Evolutionary conservation across 2,888 invertebrate genomes (phyloP), one percentile per base, ranked within the genome.

Genomic region (Drosophila testacea): DNA sequence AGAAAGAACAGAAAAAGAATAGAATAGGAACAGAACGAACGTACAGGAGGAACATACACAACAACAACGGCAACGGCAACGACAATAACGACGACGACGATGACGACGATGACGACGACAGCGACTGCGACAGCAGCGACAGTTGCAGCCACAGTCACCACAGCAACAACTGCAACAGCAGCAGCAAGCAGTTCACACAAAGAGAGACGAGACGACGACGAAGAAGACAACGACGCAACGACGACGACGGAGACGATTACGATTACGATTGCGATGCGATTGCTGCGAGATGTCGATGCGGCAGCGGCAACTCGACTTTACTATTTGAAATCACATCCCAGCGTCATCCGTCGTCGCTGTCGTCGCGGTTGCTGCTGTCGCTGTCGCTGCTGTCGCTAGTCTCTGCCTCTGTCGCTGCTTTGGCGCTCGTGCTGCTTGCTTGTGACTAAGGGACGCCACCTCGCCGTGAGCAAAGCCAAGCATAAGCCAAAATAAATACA

Each of bases 251-350:
- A 22, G 60, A 48, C 73, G 79, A 81, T 69, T 61, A 72, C 83
- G 83, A 83, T 69, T 71, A 62, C 75, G 77, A 72, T 77, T 83
- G 66, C 73, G 70, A 69, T 57, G 79, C 85, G 76, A 78, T 74
- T 79, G 55, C 55, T 57, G 80, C 77, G 83, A 68, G 83, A 68
- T 73, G 85, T 82, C 87, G 87, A 83, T 83, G 83, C 88, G 88
- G 88, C 86, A 80, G 83, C 86, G 85, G 83, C 86, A 88, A 88
- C 73, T 85, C 83, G 73, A 82, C 73, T 79, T 79, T 75, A 73
- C 82, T 82, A 69, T 88, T 85, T 85, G 78, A 83, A 83, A 83
- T 85, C 83, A 83, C 83, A 85, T 73, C 73, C 80, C 80, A 74
- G 36, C 47, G 67, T 56, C 63, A 42, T 51, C 46, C 67, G 77